Conservation (phyloP, 2,888 invertebrate species). For the Chrysodeixis includens region DNA sequence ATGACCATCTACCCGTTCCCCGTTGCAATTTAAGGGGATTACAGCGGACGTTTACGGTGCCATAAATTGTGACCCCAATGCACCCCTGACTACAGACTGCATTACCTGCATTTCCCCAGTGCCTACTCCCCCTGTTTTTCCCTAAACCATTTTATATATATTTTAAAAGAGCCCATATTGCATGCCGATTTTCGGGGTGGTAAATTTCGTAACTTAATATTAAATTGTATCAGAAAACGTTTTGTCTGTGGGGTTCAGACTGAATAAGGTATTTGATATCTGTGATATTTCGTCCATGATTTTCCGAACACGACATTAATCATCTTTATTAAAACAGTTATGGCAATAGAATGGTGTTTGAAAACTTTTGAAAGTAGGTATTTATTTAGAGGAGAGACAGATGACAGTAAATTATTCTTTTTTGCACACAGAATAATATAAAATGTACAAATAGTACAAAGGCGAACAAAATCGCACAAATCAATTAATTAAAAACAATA, state of each 20-base stretch:
- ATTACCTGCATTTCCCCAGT: conserved; percentile 73
- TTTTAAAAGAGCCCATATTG: conserved; percentile 43
- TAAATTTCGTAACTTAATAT: not conserved
- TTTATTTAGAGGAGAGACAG: too few species aligned
- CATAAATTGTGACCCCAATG: conserved; percentile 66
- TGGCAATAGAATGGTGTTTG: too few species aligned
- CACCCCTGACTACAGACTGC: conserved; percentile 49
- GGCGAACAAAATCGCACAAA: too few species aligned
- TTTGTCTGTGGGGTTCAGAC: not conserved
- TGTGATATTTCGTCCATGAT: not conserved
- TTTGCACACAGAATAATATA: too few species aligned
- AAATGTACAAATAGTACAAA: too few species aligned
- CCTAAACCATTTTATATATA: conserved; percentile 57
- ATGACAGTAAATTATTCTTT: too few species aligned
- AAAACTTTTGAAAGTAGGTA: too few species aligned
- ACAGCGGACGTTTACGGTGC: conserved; percentile 73
- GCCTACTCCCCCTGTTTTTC: conserved; percentile 39
- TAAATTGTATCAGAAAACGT: conserved; percentile 9
- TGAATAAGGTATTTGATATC: not conserved
- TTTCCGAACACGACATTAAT: too few species aligned
- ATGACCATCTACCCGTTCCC: conserved; percentile 41
- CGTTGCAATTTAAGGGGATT: conserved; percentile 72
- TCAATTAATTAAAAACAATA: too few species aligned
- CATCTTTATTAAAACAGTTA: not conserved
- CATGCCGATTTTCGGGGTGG: not conserved